Base-by-base conservation (phyloP, 2,888 invertebrate species). In the Villa cingulata region DNA sequence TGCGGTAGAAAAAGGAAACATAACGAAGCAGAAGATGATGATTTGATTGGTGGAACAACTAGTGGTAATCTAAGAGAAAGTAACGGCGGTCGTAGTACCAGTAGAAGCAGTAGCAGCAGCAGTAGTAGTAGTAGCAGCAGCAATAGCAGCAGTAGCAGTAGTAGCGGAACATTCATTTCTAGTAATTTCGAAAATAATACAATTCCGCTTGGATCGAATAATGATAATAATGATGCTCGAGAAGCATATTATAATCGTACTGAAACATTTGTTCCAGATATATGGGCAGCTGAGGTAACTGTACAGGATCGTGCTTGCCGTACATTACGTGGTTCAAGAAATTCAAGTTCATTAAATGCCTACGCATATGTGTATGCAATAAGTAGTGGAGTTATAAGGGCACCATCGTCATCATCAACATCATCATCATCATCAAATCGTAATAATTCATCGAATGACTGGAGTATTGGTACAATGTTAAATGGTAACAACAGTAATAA, bases 281-380 rank as follows among this genome's bases (percentile, higher is more conserved):
- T 69, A 44, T 69, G 69, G 69, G 68, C 66, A 2, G 69, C 69
- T 4, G 69, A 69, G 55, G 63, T 69, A 1, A 66, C 69, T 1
- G 62, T 69, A 9, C 63, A 63, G 43, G 66, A 69, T 55, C 61
- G 69, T 4, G 61, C 64, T 3, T 62, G 60, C 36, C 57, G 67
- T 2, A 66, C 63, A 48, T 60, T 59, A 46, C 61, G 62, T 0
- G 60, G 62, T 29, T 42, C 49, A 2, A 58, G 63, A 1, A 62
- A 57, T 44, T 57, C 63, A 1, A 48, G 34, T 19, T 60, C 61
- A 1, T 62, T 62, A 3, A 65, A 63, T 27, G 66, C 65, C 1
- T 66, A 68, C 41, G 66, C 66, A 48, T 65, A 63, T 53, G 68
- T 69, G 4, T 69, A 69, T 51, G 68, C 69, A 12, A 66, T 69